A percentile compares a stretch with the other conserved stretches of the same genome.
Evolutionary conservation across 2,113 vertebrate species (phyloP).

Genomic region (Orcinus orca): DNA sequence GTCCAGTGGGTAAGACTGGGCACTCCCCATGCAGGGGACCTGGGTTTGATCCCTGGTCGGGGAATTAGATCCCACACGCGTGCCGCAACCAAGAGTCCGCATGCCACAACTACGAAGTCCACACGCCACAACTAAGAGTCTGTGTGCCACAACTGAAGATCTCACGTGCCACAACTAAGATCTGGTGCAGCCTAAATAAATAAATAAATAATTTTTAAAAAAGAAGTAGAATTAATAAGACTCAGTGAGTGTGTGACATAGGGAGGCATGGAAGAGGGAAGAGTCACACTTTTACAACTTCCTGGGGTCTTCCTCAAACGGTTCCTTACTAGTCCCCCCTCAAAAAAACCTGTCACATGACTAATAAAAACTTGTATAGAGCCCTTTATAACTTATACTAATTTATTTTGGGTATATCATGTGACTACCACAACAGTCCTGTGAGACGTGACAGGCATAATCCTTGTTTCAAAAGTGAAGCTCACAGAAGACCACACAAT

Average conservation of each 20-base stretch:
- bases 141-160: too few species aligned
- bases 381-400: background rate
- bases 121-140: too few species aligned
- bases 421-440: background rate
- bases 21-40: too few species aligned
- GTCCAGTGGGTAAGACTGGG: too few species aligned
- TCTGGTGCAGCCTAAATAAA: fast-evolving
- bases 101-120: too few species aligned
- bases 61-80: too few species aligned
- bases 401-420: background rate
- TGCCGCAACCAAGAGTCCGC: too few species aligned
- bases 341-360: background rate
- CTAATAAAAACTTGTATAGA: background rate
- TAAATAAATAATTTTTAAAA: too few species aligned
- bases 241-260: background rate
- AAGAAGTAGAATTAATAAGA: background rate
- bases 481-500: background rate
- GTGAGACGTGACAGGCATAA: background rate
- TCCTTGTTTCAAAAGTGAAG: background rate
- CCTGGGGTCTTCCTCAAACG: background rate
- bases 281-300: background rate
- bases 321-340: background rate
- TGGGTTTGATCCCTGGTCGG: too few species aligned
- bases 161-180: too few species aligned
- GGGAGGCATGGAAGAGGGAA: background rate